Evolutionary conservation across 1,140 invertebrate species (phyloP).

Genomic region (Choristoneura fumiferana): DNA sequence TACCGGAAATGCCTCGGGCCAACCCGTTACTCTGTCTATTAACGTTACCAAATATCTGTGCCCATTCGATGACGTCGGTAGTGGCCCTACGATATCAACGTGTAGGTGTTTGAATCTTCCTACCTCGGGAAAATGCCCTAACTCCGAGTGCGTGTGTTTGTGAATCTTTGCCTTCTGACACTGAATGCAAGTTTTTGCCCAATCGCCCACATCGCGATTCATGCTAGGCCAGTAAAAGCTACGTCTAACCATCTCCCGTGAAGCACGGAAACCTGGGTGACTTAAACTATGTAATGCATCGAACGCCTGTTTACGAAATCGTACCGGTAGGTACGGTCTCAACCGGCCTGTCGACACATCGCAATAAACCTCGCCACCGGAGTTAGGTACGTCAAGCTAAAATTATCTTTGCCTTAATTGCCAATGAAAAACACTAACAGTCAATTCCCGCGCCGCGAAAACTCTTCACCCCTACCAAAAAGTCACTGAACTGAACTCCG

Average conservation of each 20-base stretch:
- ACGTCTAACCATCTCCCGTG: constrained; percentile 23
- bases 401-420: too few relatives aligned
- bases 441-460: too few relatives aligned
- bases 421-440: too few relatives aligned
- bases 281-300: constrained; percentile 28
- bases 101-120: not conserved
- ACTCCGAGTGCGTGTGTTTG: constrained; percentile 21
- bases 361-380: not conserved
- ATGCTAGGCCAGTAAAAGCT: constrained; percentile 44
- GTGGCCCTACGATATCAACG: not conserved
- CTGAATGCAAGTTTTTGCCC: constrained; percentile 29
- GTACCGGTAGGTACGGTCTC: not conserved
- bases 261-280: constrained; percentile 33
- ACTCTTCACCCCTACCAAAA: too few relatives aligned
- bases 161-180: constrained; percentile 35
- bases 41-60: not conserved
- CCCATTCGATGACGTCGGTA: not conserved
- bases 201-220: constrained; percentile 25
- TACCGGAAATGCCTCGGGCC: too few relatives aligned
- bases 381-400: too few relatives aligned
- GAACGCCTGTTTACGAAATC: not conserved
- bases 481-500: too few relatives aligned
- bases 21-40: too few relatives aligned
- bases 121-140: not conserved
- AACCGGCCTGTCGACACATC: not conserved